These are phyloP conservation scores for Channa maculata DNA, from an alignment of 2,113 vertebrate genomes.

Conservation along the genomic window DNA sequence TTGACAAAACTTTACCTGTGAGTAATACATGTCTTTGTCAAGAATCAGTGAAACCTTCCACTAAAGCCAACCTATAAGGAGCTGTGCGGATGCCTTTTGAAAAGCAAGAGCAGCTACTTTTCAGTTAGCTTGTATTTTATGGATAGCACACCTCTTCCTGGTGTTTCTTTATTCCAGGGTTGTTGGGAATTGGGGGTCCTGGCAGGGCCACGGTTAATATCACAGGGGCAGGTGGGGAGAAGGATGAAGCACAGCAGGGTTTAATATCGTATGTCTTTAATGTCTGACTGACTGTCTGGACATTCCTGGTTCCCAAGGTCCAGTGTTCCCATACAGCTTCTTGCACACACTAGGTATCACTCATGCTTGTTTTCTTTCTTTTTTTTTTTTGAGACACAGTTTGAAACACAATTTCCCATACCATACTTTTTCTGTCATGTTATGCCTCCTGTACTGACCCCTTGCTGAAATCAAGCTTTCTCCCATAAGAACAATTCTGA, in stretches of 20 bases:
- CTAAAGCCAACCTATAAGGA: slow-evolving; percentile 4
- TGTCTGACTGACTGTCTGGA: slow-evolving; percentile 52
- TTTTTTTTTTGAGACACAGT: too few species aligned
- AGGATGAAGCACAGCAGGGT: slow-evolving; percentile 35
- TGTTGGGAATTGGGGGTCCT: slow-evolving; percentile 54
- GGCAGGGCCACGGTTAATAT: slow-evolving; percentile 39
- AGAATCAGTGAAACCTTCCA: slow-evolving; percentile 1
- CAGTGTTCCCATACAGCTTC: slow-evolving; percentile 41
- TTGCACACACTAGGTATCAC: slow-evolving; percentile 40
- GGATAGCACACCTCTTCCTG: slow-evolving; percentile 7
- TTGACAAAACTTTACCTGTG: slow-evolving; percentile 2
- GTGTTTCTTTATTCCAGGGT: slow-evolving; percentile 43
- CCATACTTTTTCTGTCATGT: too few species aligned
- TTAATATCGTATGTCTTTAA: slow-evolving; percentile 60
- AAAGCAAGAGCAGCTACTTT: slow-evolving; percentile 15
- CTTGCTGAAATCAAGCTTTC: too few species aligned
- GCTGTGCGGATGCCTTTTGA: neutral
- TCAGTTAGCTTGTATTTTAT: slow-evolving; percentile 33
- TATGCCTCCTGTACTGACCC: too few species aligned
- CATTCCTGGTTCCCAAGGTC: slow-evolving; percentile 53
- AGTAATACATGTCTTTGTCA: neutral
- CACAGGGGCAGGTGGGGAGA: slow-evolving; percentile 44
- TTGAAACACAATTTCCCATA: too few species aligned
- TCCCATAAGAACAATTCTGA: too few species aligned
- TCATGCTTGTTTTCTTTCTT: slow-evolving; percentile 1